Base-by-base conservation (phyloP, 2,797 vertebrate genomes). In the Myoxocephalus aenaeus region DNA sequence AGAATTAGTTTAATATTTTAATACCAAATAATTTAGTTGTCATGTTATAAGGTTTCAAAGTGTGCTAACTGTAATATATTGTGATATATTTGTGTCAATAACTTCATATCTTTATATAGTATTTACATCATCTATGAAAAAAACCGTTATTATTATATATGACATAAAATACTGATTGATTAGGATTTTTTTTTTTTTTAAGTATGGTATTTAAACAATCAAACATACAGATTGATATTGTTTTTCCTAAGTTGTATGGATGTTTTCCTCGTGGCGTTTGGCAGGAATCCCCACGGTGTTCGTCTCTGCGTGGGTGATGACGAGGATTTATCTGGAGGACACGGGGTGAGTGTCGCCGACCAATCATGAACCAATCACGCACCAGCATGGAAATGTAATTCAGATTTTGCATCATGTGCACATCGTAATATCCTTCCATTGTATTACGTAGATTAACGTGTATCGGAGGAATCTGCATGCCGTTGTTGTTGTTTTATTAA, bases 241-340 rank as follows among this genome's bases (percentile, higher is more conserved):
- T 12, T 51, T 51, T 22, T 12, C 10, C 50, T 51, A 22, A n/a
- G 12, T 51, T 7, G 20, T 15, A 34, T 34, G 7, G 7, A 5
- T 22, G 38, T 36, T 63, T 36, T 59, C 27, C 3, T 53, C 1
- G 0, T 66, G 61, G 7, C 11, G 54, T 57, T 63, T 62, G 20
- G 3, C 89, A 98, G 97, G 97, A 68, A 93, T 97, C 86, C 97
- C 97, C 80, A 96, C 95, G 0, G 56, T 97, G 84, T 96, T 97
- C 73, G 95, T 95, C n/a, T 92, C 93, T 7, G 94, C 83, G 0
- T 98, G 97, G 97, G 95, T 92, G n/a, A 86, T 94, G 59, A 92
- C 95, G 38, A 92, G 97, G 81, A 87, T 97, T 83, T 94, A 95
- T 72, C 85, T 98, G 40, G 97, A 98, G 44, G 96, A 98, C 84